Evolutionary conservation across 2,888 invertebrate species (phyloP).

Genomic region (Thereva unica): DNA sequence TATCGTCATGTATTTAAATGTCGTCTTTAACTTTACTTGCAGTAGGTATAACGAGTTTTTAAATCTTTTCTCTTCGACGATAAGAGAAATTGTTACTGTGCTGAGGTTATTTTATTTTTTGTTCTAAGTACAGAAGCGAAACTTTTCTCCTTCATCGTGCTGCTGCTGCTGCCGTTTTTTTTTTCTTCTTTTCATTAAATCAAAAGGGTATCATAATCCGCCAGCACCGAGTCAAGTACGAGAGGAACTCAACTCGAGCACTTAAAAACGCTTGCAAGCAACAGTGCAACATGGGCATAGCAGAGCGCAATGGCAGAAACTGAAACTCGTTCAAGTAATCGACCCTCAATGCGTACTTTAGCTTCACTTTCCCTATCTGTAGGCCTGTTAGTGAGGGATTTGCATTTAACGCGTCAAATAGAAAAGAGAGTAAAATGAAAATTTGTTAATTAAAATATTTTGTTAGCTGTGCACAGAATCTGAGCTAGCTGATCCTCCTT

Average conservation of each 20-base stretch:
- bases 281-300: constrained; percentile 18
- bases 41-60: neutral
- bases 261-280: constrained; percentile 38
- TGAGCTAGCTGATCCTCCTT: neutral
- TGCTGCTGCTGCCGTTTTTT: constrained; percentile 1
- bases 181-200: constrained; percentile 19
- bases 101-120: too few relatives aligned
- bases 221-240: constrained; percentile 35
- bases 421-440: constrained; percentile 7
- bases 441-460: constrained; percentile 35
- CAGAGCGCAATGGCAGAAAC: constrained; percentile 38
- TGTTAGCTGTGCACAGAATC: constrained; percentile 4
- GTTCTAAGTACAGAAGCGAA: neutral
- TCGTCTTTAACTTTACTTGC: constrained; percentile 1
- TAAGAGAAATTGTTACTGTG: too few relatives aligned
- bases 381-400: constrained; percentile 35
- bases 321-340: constrained; percentile 40
- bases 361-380: constrained; percentile 42
- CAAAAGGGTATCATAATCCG: constrained; percentile 32
- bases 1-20: too few relatives aligned
- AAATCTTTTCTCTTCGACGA: constrained; percentile 5
- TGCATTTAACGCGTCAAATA: constrained; percentile 34
- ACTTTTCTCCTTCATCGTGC: constrained; percentile 7
- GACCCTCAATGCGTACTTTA: constrained; percentile 42
- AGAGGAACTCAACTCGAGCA: constrained; percentile 37